Conservation (phyloP, 2,888 invertebrate genomes). For the Hololepta plana region DNA sequence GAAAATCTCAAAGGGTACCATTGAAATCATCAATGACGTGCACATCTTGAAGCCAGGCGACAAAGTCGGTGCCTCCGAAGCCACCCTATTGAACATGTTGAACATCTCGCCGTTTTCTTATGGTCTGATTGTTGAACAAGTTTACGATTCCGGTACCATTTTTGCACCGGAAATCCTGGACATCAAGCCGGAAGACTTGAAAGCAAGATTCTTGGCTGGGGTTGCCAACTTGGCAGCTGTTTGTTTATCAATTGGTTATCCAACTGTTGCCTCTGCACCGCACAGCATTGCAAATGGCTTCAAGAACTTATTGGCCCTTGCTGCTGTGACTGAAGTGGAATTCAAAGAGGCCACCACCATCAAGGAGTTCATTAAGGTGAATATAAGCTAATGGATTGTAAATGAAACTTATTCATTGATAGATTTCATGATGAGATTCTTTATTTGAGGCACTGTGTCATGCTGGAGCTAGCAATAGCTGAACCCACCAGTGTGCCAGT, state of each 20-base stretch:
- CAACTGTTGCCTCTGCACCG: constrained; percentile 90
- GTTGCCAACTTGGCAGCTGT: constrained; percentile 89
- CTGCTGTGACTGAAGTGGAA: constrained; percentile 87
- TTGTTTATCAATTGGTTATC: constrained; percentile 86
- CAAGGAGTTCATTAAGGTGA: constrained; percentile 76
- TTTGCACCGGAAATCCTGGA: constrained; percentile 95
- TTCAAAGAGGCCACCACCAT: constrained; percentile 89
- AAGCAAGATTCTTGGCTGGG: constrained; percentile 79
- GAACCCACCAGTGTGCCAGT: constrained; percentile 22
- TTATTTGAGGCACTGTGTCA: constrained; percentile 5
- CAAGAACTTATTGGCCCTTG: constrained; percentile 93
- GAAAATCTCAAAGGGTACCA: constrained; percentile 93
- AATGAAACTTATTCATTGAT: constrained; percentile 1
- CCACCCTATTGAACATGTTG: constrained; percentile 97
- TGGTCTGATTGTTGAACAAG: constrained; percentile 88
- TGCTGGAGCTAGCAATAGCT: constrained; percentile 27
- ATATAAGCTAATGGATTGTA: constrained; percentile 1
- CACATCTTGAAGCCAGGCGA: constrained; percentile 88
- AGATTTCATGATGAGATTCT: constrained; percentile 4
- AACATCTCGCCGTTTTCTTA: constrained; percentile 99
- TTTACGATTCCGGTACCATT: constrained; percentile 96
- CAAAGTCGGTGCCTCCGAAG: constrained; percentile 97
- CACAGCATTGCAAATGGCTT: constrained; percentile 97
- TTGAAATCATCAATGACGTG: constrained; percentile 98
- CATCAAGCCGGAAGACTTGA: constrained; percentile 92